Conservation (phyloP, 2,797 vertebrate species). For the Hydrocynus forskahlii region DNA sequence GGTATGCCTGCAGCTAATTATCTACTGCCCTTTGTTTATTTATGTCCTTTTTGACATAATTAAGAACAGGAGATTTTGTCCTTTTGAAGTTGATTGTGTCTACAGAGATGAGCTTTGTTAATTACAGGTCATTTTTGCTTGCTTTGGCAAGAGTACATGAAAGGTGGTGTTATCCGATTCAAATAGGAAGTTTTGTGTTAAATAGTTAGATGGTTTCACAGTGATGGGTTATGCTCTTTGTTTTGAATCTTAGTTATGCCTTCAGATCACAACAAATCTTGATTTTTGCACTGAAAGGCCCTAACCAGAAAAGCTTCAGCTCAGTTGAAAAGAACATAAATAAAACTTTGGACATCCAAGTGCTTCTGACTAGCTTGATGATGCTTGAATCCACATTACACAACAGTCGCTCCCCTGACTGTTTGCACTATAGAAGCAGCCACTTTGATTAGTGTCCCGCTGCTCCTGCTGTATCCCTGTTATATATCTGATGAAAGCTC, state of each 20-base stretch:
- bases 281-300: neutral
- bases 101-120: constrained; percentile 65
- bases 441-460: constrained; percentile 42
- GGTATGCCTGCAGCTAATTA: constrained; percentile 76
- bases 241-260: neutral
- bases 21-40: constrained; percentile 72
- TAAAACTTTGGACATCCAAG: constrained; percentile 31
- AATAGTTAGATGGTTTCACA: constrained; percentile 50
- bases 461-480: constrained; percentile 38
- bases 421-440: constrained; percentile 45
- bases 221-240: constrained; percentile 53
- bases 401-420: constrained; percentile 2
- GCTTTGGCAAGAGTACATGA: constrained; percentile 46
- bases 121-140: constrained; percentile 70
- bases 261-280: neutral
- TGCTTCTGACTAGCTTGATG: constrained; percentile 12
- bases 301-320: neutral
- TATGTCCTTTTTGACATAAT: constrained; percentile 68
- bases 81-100: constrained; percentile 67
- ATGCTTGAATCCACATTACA: constrained; percentile 19
- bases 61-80: constrained; percentile 66
- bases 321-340: neutral
- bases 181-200: constrained; percentile 48
- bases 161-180: constrained; percentile 51
- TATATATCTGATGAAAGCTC: constrained; percentile 63